phyloP scores from a whole-genome alignment of 2,797 vertebrate genomes.

The Melanotaenia boesemani region DNA sequence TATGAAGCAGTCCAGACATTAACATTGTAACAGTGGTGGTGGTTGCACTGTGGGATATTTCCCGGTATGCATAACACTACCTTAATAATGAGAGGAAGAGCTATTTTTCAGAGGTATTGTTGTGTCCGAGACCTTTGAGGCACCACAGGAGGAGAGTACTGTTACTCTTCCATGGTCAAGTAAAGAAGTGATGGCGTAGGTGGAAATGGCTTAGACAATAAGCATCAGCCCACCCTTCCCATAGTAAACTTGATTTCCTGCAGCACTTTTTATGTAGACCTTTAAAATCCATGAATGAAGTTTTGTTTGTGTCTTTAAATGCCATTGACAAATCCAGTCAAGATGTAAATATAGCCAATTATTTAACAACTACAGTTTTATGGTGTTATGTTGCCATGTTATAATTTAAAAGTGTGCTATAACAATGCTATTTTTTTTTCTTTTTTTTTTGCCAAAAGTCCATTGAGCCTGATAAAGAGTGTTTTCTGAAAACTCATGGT shows the following conservation, averaged over 20 bases:
- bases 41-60: conserved; percentile 63
- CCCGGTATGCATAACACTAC: conserved; percentile 52
- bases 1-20: conserved; percentile 64
- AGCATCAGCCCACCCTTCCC: conserved; percentile 74
- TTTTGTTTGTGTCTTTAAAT: conserved; percentile 58
- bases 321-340: conserved; percentile 61
- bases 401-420: conserved; percentile 11
- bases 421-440: conserved; percentile 37
- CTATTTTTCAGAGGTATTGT: conserved; percentile 77
- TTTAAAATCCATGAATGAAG: conserved; percentile 75
- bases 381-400: conserved; percentile 6
- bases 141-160: conserved; percentile 71
- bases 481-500: conserved; percentile 27
- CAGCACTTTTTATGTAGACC: conserved; percentile 39
- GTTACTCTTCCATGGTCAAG: conserved; percentile 61
- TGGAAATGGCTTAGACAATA: conserved; percentile 82
- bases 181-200: conserved; percentile 73
- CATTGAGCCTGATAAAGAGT: conserved; percentile 12
- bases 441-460: conserved; percentile 19
- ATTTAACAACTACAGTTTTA: conserved; percentile 15
- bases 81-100: conserved; percentile 80
- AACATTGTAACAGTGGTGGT: conserved; percentile 54
- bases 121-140: conserved; percentile 75
- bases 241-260: conserved; percentile 78
- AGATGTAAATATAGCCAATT: background rate